phyloP scores from a whole-genome alignment of 2,113 vertebrate genomes.

The Opisthocomus hoazin region DNA sequence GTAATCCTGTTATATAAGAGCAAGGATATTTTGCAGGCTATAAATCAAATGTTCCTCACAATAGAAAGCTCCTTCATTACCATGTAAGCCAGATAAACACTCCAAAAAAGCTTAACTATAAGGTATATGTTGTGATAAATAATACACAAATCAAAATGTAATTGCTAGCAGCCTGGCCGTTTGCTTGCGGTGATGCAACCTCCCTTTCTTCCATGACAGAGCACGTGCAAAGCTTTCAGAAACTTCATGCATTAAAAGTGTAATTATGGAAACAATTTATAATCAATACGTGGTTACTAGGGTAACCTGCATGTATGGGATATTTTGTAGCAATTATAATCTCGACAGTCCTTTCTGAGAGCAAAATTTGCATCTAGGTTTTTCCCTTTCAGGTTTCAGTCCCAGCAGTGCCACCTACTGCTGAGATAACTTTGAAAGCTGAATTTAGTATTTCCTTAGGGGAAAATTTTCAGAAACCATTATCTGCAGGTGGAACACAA shows the following conservation, averaged over 20 bases:
- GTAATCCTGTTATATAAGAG: conserved; percentile 14
- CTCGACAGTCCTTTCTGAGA: not conserved
- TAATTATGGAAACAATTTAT: conserved; percentile 18
- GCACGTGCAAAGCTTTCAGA: not conserved
- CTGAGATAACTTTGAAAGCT: not conserved
- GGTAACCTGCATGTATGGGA: not conserved
- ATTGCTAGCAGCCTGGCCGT: not conserved
- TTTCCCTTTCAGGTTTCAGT: conserved; percentile 37
- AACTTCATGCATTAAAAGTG: not conserved
- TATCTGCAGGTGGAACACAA: not conserved
- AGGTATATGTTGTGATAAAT: not conserved
- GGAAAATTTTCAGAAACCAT: not conserved
- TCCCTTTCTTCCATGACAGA: not conserved
- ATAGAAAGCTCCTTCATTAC: not conserved
- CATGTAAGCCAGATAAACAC: not conserved
- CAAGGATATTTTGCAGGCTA: not conserved
- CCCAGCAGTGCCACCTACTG: conserved; percentile 60
- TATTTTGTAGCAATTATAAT: conserved; percentile 10
- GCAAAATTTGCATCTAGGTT: not conserved
- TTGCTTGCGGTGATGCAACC: not conserved
- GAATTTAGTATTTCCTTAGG: not conserved
- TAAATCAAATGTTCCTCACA: not conserved
- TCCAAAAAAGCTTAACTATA: not conserved
- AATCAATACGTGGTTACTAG: conserved; percentile 2
- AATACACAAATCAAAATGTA: not conserved